A percentile compares a stretch with the other conserved stretches of the same genome.
Evolutionary conservation across 2,113 vertebrate genomes (phyloP).

Genomic region (Pachyramphus minor): DNA sequence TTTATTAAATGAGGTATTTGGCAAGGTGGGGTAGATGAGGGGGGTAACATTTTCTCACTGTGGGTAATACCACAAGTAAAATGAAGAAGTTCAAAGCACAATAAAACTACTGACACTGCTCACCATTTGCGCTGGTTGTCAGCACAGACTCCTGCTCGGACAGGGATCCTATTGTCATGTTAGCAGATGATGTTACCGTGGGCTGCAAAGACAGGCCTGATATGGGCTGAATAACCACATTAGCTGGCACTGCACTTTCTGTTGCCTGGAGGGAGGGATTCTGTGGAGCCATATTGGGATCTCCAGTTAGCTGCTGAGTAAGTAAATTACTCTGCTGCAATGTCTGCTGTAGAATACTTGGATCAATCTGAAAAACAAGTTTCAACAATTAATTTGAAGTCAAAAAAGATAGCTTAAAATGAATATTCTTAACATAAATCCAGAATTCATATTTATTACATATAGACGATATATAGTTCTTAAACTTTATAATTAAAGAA

Average conservation of each 20-base stretch:
- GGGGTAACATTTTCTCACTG: neutral
- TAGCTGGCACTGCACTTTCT: constrained; percentile 81
- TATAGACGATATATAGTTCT: neutral
- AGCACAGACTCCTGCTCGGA: constrained; percentile 84
- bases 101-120: neutral
- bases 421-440: neutral
- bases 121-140: constrained; percentile 69
- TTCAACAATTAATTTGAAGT: neutral
- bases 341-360: constrained; percentile 89
- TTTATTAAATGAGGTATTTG: neutral
- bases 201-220: constrained; percentile 87
- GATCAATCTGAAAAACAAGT: constrained; percentile 84
- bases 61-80: neutral
- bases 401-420: neutral
- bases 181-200: constrained; percentile 77
- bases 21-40: too few relatives aligned
- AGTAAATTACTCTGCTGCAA: constrained; percentile 87
- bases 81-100: neutral
- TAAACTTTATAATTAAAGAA: neutral
- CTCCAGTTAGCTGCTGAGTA: constrained; percentile 82
- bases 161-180: constrained; percentile 81
- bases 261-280: constrained; percentile 72
- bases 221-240: constrained; percentile 92
- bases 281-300: constrained; percentile 76
- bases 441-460: neutral